Evolutionary conservation across 2,113 vertebrate species (phyloP).

Genomic region (Forbesichthys papilliferus): DNA sequence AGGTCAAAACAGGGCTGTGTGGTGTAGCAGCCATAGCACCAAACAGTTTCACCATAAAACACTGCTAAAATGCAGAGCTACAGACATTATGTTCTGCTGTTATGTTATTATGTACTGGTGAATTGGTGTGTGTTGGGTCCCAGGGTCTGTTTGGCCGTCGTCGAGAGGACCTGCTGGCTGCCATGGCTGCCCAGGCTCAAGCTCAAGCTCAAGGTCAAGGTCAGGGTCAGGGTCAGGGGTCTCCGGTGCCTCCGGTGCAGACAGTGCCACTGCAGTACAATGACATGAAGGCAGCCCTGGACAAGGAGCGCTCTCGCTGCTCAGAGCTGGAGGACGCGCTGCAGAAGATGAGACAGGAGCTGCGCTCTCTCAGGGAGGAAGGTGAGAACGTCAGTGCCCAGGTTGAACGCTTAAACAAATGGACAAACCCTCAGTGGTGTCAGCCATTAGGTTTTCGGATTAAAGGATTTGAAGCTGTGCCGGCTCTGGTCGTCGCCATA

Average conservation of each 20-base stretch:
- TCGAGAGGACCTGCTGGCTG: constrained; percentile 93
- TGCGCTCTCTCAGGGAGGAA: constrained; percentile 92
- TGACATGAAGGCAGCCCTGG: constrained; percentile 95
- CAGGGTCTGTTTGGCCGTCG: constrained; percentile 98
- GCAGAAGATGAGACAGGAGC: constrained; percentile 95
- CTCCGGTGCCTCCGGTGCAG: constrained; percentile 63
- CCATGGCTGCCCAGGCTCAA: constrained; percentile 80
- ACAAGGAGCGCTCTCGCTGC: constrained; percentile 93
- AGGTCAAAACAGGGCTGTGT: too few relatives aligned
- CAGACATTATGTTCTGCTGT: background rate
- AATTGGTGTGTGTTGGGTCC: constrained; percentile 42
- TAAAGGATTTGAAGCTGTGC: too few relatives aligned
- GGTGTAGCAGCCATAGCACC: too few relatives aligned
- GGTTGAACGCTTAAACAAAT: constrained; percentile 10
- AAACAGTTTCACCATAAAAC: too few relatives aligned
- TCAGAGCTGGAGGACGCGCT: constrained; percentile 94
- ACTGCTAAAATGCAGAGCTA: background rate
- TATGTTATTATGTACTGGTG: background rate
- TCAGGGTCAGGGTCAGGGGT: constrained; percentile 80
- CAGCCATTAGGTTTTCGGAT: too few relatives aligned
- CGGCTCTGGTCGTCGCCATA: too few relatives aligned
- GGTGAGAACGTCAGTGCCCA: constrained; percentile 70
- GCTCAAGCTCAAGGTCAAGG: constrained; percentile 64
- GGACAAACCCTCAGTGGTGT: too few relatives aligned
- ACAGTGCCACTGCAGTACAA: constrained; percentile 95